A percentile compares a stretch with the other conserved stretches of the same genome.
phyloP scores from a whole-genome alignment of 2,113 vertebrate species.

The Crotalus horridus region DNA sequence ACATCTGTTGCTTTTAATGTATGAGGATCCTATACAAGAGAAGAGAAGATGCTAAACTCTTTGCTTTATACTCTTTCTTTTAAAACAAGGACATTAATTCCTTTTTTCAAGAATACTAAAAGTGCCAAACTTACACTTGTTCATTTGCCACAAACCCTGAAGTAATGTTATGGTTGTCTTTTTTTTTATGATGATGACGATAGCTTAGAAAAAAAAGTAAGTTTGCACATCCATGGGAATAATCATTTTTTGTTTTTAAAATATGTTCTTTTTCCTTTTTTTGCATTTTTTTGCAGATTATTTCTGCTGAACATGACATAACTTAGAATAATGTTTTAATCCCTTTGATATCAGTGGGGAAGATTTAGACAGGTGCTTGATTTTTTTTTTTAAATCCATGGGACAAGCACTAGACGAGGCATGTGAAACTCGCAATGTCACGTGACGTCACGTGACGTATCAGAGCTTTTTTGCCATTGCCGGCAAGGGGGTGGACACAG shows the following conservation, averaged over 20 bases:
- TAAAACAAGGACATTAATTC: slow-evolving; percentile 24
- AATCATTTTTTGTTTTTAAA: slow-evolving; percentile 23
- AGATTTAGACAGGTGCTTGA: neutral
- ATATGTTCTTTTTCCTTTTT: neutral
- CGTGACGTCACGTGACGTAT: no score
- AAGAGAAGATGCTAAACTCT: slow-evolving; percentile 31
- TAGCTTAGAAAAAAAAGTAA: slow-evolving; percentile 9
- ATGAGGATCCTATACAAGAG: neutral
- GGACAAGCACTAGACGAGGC: neutral
- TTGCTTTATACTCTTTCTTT: slow-evolving; percentile 23
- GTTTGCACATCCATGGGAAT: slow-evolving; percentile 11
- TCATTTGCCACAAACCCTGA: neutral
- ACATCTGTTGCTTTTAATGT: slow-evolving; percentile 37
- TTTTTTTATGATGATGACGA: neutral
- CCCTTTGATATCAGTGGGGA: neutral
- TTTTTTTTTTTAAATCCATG: neutral
- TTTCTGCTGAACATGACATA: neutral
- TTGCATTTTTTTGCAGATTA: neutral
- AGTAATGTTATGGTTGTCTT: slow-evolving; percentile 6
- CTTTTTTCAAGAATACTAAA: slow-evolving; percentile 28
- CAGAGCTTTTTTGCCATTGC: no score
- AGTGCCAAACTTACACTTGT: neutral
- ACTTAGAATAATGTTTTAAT: neutral
- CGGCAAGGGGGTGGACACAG: no score
- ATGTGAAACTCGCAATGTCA: no score